These are phyloP conservation scores for Ceratina calcarata DNA, from an alignment of 1,140 invertebrate species.

Conservation along the genomic window DNA sequence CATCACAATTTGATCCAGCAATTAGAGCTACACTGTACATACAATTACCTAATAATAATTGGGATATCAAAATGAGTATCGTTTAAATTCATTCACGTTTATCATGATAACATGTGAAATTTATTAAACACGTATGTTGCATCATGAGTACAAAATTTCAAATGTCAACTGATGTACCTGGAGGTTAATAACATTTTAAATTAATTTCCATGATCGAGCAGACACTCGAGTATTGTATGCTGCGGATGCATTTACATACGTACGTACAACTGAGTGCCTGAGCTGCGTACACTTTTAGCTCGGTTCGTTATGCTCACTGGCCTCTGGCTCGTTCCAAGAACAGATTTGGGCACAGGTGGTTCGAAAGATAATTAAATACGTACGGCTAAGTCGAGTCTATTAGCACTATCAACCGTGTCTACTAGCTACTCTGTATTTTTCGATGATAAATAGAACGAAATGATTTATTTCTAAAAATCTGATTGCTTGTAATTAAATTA, in stretches of 20 bases:
- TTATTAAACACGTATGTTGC: too few relatives aligned
- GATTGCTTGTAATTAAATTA: background rate
- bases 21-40: too few relatives aligned
- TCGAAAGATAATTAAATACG: background rate
- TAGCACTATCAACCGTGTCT: background rate
- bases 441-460: background rate
- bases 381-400: background rate
- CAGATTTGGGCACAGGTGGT: slow-evolving; percentile 8
- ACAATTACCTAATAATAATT: too few relatives aligned
- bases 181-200: background rate
- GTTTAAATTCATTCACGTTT: too few relatives aligned
- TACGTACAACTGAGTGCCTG: background rate
- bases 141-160: too few relatives aligned
- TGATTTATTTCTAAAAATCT: background rate
- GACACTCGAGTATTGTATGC: background rate
- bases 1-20: too few relatives aligned
- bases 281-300: slow-evolving; percentile 19
- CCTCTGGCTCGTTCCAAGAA: background rate
- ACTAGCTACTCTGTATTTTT: background rate
- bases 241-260: background rate
- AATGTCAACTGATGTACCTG: too few relatives aligned
- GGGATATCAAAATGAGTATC: too few relatives aligned
- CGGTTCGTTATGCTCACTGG: too few relatives aligned
- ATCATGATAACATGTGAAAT: too few relatives aligned
- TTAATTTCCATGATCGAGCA: background rate